These are phyloP conservation scores for Drosophila grimshawi DNA, from an alignment of 1,140 invertebrate species.

Conservation along the genomic window DNA sequence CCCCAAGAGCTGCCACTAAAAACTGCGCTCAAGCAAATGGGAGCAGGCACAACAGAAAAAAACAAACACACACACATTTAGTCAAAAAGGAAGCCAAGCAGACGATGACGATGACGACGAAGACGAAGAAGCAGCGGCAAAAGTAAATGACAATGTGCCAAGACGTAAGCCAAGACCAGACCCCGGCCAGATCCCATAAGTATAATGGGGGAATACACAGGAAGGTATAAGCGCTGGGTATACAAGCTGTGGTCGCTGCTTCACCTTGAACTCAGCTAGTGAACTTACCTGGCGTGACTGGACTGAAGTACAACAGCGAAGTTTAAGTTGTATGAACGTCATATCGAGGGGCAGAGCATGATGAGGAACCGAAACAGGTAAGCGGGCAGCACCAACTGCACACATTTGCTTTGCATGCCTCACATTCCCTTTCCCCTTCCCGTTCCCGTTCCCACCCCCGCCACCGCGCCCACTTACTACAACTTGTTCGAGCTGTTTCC, in stretches of 20 bases:
- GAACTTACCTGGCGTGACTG: conserved; percentile 63
- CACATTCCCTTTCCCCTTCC: not conserved
- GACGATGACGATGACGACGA: conserved; percentile 42
- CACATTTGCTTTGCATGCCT: conserved; percentile 24
- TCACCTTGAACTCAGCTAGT: conserved; percentile 78
- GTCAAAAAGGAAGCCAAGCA: conserved; percentile 48
- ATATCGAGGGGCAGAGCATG: not conserved
- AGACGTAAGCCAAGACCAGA: conserved; percentile 21
- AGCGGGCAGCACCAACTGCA: conserved; percentile 30
- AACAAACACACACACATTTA: conserved; percentile 30
- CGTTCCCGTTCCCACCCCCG: not conserved
- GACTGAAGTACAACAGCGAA: conserved; percentile 29
- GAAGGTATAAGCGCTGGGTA: conserved; percentile 24
- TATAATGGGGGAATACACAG: not conserved
- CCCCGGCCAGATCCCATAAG: conserved; percentile 1
- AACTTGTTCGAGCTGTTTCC: conserved; percentile 36
- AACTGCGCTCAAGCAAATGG: conserved; percentile 69
- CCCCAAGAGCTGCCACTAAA: conserved; percentile 52
- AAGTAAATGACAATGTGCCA: conserved; percentile 58
- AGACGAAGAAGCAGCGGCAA: conserved; percentile 16
- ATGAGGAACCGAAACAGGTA: conserved; percentile 41
- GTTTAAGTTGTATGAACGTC: conserved; percentile 18
- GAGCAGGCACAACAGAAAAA: conserved; percentile 50
- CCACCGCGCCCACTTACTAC: not conserved
- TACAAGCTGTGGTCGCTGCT: conserved; percentile 57